Base-by-base conservation (phyloP, 2,797 vertebrate species). In the Gorsachius magnificus region DNA sequence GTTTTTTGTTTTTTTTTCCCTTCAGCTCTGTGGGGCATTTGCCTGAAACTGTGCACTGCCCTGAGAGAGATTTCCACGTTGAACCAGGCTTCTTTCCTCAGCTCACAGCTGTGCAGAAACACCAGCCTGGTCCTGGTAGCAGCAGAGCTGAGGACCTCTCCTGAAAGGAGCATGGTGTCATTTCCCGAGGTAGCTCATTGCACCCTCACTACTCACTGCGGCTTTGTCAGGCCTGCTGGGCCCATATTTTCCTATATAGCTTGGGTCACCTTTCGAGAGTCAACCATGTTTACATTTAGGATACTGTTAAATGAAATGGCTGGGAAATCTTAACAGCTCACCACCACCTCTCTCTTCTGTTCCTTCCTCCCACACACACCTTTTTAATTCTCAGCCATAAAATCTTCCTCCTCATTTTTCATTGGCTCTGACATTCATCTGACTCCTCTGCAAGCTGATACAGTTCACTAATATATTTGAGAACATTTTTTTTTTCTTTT, bases 1-100 rank as follows among this genome's bases (percentile, higher is more conserved):
- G 8, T 1, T 1, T 3, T 12, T 19, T n/a, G 41, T 1, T 5
- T n/a, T 18, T 5, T 25, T 36, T 26, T 53, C 10, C 29, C 6
- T 58, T 70, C 25, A 38, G 25, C 20, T 70, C 29, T 53, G 21
- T 53, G 18, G 7, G 25, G 4, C 38, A 28, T 65, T 82, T 33
- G 13, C 41, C n/a, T 65, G n/a, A 66, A 54, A 33, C 36, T 16
- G 19, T 5, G 14, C 4, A 22, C 17, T 57, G 4, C 38, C 12
- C 16, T 38, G 24, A 45, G 21, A 36, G 43, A 57, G 18, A 50
- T 21, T 10, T 63, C 31, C 26, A 4, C 38, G 13, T 50, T 51
- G 43, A 16, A 35, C 31, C 41, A 74, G 33, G 8, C 13, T 61
- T 74, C 31, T 22, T 63, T 63, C 53, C 53, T 65, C n/a, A 68